A percentile compares a stretch with the other conserved stretches of the same genome.
Evolutionary conservation across 2,797 vertebrate species (phyloP).

Genomic region (Ciconia nigra): DNA sequence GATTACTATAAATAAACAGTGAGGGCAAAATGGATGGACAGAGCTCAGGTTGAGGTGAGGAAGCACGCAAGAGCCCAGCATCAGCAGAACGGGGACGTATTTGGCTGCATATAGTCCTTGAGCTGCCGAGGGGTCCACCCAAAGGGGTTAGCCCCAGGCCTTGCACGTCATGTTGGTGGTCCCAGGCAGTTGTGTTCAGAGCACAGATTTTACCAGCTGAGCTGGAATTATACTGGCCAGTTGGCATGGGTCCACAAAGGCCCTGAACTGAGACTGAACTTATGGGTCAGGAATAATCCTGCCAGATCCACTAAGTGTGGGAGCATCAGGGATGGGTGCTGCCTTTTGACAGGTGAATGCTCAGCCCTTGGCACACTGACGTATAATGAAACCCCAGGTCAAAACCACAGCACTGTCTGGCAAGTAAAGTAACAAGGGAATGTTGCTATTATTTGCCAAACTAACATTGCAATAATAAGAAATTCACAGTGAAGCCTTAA

Average conservation of each 20-base stretch:
- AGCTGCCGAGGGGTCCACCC: neutral
- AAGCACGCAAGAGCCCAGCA: neutral
- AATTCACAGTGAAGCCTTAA: neutral
- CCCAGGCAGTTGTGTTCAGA: neutral
- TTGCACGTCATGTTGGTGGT: neutral
- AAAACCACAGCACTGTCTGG: neutral
- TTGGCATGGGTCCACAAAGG: neutral
- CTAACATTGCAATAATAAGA: neutral
- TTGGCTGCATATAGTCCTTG: neutral
- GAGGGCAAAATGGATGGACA: neutral
- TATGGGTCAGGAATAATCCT: slow-evolving; percentile 43
- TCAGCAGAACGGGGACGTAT: neutral
- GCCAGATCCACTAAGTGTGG: neutral
- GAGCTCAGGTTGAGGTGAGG: neutral
- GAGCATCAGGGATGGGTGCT: neutral
- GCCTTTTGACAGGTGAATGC: slow-evolving; percentile 37
- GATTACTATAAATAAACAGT: slow-evolving; percentile 43
- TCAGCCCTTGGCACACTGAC: neutral
- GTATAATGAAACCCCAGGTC: accelerated
- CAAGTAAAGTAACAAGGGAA: neutral
- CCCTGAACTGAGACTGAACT: slow-evolving; percentile 47
- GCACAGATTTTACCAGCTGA: slow-evolving; percentile 12
- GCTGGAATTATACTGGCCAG: slow-evolving; percentile 22
- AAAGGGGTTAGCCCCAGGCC: neutral
- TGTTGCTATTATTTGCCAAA: neutral